These are phyloP conservation scores for Ptilodon capucinus DNA, from an alignment of 2,888 invertebrate genomes.

Conservation along the genomic window DNA sequence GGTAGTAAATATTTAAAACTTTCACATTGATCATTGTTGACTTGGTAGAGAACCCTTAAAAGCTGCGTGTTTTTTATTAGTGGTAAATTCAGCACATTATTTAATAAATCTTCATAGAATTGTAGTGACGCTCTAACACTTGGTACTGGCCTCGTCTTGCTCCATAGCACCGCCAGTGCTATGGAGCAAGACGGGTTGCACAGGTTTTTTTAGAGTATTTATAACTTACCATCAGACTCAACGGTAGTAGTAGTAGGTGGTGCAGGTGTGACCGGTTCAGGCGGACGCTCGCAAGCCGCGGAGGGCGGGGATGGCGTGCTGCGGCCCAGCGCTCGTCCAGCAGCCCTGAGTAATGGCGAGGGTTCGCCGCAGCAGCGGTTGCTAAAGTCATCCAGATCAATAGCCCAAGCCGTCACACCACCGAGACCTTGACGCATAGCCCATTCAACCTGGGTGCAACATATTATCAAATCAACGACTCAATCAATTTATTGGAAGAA, in stretches of 20 bases:
- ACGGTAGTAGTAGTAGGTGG: conserved; percentile 88
- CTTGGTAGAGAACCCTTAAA: too few relatives aligned
- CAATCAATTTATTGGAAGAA: too few relatives aligned
- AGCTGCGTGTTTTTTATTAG: too few relatives aligned
- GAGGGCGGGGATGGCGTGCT: conserved; percentile 77
- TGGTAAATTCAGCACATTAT: too few relatives aligned
- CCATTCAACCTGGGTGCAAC: conserved; percentile 84
- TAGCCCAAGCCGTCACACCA: conserved; percentile 93
- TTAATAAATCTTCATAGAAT: too few relatives aligned
- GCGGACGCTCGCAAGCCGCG: conserved; percentile 85
- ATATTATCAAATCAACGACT: too few relatives aligned
- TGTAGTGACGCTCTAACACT: too few relatives aligned
- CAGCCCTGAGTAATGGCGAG: conserved; percentile 89
- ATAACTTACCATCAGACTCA: conserved; percentile 59
- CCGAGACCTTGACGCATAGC: conserved; percentile 88
- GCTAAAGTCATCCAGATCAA: conserved; percentile 93
- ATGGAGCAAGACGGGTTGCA: too few relatives aligned
- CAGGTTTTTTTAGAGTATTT: too few relatives aligned
- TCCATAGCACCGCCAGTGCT: too few relatives aligned
- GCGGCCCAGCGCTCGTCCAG: conserved; percentile 89
- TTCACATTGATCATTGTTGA: background rate
- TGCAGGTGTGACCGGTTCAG: conserved; percentile 87
- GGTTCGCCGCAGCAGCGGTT: conserved; percentile 92
- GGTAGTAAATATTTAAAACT: too few relatives aligned
- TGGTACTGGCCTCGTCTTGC: too few relatives aligned